Conservation (phyloP, 2,888 invertebrate species). For the Onchidella celtica region DNA sequence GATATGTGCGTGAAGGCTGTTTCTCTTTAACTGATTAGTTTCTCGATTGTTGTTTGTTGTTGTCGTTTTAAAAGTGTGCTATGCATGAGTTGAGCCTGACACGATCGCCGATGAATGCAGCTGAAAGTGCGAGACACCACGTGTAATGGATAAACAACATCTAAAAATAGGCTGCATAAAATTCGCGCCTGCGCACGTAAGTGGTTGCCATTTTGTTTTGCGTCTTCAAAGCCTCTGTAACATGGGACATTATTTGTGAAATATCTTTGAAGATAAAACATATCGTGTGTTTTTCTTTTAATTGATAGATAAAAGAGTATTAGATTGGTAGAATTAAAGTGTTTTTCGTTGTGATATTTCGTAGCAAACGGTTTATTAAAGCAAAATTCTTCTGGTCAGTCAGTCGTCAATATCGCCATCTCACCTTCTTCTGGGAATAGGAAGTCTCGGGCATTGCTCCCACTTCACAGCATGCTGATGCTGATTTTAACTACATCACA, state of each 20-base stretch:
- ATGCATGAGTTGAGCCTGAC: too few relatives aligned
- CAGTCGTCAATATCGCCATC: not conserved
- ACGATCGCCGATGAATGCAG: too few relatives aligned
- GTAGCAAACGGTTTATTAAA: slow-evolving; percentile 28
- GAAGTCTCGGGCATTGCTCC: not conserved
- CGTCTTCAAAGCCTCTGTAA: slow-evolving; percentile 25
- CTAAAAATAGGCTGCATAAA: slow-evolving; percentile 8
- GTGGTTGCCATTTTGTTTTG: slow-evolving; percentile 60
- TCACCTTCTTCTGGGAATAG: not conserved
- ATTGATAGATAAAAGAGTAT: slow-evolving; percentile 2
- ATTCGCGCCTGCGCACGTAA: slow-evolving; percentile 57
- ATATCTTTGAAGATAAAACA: slow-evolving; percentile 5
- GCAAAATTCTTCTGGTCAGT: slow-evolving; percentile 18
- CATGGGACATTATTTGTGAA: slow-evolving; percentile 2
- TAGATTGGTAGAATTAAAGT: not conserved
- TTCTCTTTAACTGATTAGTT: too few relatives aligned
- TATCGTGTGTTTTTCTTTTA: slow-evolving; percentile 50
- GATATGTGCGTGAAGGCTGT: too few relatives aligned
- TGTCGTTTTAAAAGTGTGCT: too few relatives aligned
- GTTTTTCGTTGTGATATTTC: not conserved
- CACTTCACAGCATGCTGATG: too few relatives aligned
- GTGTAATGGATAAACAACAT: not conserved
- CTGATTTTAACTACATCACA: too few relatives aligned
- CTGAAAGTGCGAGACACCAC: not conserved
- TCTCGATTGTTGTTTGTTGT: too few relatives aligned